Percentiles rank a stretch among this genome's conserved stretches.
phyloP scores from a whole-genome alignment of 1,140 invertebrate genomes.

The Ips typographus region DNA sequence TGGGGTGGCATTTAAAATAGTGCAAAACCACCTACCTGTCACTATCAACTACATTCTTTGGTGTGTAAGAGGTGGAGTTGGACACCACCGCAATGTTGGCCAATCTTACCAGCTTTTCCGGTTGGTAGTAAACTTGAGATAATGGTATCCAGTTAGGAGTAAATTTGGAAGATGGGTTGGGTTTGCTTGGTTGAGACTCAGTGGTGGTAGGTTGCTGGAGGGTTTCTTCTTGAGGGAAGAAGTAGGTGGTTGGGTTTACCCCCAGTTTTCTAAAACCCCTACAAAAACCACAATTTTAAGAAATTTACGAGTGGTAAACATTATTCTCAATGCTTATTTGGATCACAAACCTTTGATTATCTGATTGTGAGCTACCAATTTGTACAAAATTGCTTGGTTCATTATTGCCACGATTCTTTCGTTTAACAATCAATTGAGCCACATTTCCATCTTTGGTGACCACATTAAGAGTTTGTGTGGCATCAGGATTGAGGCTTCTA shows the following conservation, averaged over 20 bases:
- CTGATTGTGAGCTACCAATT: conserved; percentile 1
- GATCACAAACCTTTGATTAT: not conserved
- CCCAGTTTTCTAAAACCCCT: conserved; percentile 14
- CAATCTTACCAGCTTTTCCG: conserved; percentile 39
- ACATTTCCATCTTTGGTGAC: conserved; percentile 71
- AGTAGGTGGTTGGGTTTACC: conserved; percentile 19
- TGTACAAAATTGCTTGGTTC: conserved; percentile 8
- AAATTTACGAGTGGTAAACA: too few species aligned
- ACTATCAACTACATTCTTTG: conserved; percentile 45
- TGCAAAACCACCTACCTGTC: conserved; percentile 42
- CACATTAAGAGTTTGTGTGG: conserved; percentile 73
- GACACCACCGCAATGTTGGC: conserved; percentile 42
- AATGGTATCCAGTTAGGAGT: conserved; percentile 48
- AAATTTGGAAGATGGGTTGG: conserved; percentile 14
- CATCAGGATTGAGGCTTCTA: conserved; percentile 71
- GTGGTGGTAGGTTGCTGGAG: not conserved
- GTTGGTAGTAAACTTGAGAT: conserved; percentile 41
- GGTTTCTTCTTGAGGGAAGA: conserved; percentile 10
- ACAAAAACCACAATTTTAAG: too few species aligned
- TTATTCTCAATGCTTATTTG: not conserved
- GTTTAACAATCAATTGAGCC: conserved; percentile 76
- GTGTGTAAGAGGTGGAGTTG: conserved; percentile 38
- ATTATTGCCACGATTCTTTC: conserved; percentile 55
- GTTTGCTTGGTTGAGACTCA: not conserved
- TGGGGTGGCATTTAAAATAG: not conserved